Evolutionary conservation across 2,797 vertebrate species (phyloP).

Genomic region (Malacoraja senta): DNA sequence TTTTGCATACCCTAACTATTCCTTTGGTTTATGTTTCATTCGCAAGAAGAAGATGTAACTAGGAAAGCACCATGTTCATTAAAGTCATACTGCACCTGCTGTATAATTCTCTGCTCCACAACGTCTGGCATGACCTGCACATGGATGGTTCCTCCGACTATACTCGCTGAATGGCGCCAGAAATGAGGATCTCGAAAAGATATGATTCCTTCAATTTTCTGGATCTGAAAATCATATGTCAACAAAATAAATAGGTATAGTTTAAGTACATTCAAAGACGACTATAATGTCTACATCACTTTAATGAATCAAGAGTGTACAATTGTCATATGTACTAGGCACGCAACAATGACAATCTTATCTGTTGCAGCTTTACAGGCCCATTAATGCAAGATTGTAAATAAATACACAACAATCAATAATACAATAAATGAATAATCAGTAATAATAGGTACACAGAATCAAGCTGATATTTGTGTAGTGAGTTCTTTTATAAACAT

Average conservation of each 20-base stretch:
- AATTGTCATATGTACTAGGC: no score
- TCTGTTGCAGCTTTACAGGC: no score
- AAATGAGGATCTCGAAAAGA: constrained; percentile 93
- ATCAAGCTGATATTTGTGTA: background rate
- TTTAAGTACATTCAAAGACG: background rate
- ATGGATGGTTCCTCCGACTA: constrained; percentile 87
- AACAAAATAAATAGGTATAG: constrained; percentile 41
- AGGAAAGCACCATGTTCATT: no score
- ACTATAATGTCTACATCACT: background rate
- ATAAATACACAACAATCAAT: no score
- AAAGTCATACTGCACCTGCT: constrained; percentile 67
- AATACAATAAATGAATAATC: no score
- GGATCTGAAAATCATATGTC: constrained; percentile 63
- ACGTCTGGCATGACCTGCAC: constrained; percentile 85
- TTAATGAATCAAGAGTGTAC: no score
- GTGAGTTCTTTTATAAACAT: background rate
- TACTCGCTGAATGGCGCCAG: constrained; percentile 88
- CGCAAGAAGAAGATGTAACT: no score
- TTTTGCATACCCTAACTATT: no score
- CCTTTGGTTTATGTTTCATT: no score
- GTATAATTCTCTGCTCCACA: constrained; percentile 86
- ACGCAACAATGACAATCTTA: no score
- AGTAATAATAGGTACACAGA: background rate
- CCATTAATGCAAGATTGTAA: no score
- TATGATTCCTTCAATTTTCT: constrained; percentile 89